These are phyloP conservation scores for Thecophora atra DNA, from an alignment of 2,888 invertebrate genomes.

Conservation along the genomic window DNA sequence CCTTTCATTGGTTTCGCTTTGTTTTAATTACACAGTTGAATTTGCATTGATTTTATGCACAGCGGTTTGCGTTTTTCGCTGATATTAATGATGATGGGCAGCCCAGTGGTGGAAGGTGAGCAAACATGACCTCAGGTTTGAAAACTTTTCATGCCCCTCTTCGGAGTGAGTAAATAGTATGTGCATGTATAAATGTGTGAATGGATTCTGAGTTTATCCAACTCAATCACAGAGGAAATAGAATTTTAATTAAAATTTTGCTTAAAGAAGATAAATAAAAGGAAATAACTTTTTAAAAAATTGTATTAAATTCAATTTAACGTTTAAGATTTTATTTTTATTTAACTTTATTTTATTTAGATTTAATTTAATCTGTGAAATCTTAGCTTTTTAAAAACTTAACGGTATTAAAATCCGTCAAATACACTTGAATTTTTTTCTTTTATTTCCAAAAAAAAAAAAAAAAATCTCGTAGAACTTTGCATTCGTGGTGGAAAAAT, in stretches of 20 bases:
- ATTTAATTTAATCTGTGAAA: neutral
- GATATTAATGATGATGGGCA: neutral
- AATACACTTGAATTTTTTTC: neutral
- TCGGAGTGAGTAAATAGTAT: too few species aligned
- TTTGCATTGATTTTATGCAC: slow-evolving; percentile 4
- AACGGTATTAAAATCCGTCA: slow-evolving; percentile 5
- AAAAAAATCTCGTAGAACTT: neutral
- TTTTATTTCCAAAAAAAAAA: neutral
- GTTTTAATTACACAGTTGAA: slow-evolving; percentile 2
- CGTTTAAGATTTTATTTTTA: too few species aligned
- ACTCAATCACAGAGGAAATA: neutral
- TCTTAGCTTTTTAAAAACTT: neutral
- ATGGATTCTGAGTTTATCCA: too few species aligned
- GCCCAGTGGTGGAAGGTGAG: neutral
- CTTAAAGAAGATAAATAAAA: too few species aligned
- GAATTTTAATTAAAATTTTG: slow-evolving; percentile 1
- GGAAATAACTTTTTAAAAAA: too few species aligned
- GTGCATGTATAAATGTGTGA: too few species aligned
- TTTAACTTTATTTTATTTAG: neutral
- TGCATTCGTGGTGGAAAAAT: neutral
- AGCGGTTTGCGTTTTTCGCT: neutral
- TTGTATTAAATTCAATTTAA: too few species aligned
- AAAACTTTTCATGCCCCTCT: too few species aligned
- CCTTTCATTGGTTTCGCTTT: neutral
- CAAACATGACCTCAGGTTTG: too few species aligned